Conservation (phyloP, 2,888 invertebrate species). For the Chrysolina oricalcia region DNA sequence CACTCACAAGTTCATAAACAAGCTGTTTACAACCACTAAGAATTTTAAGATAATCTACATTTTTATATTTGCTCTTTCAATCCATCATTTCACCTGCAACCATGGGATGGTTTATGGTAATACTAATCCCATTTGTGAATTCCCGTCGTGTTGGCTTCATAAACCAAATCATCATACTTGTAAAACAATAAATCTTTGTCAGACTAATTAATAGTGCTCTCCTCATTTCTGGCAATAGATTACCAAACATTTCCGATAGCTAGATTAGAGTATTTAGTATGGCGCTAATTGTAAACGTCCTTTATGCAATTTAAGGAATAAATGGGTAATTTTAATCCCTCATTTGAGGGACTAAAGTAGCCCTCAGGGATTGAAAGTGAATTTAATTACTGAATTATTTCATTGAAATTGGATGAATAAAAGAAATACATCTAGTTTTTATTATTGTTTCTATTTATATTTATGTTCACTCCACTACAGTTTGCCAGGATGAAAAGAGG, state of each 20-base stretch:
- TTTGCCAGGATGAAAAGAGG: no score
- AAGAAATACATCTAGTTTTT: no score
- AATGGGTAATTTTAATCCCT: no score
- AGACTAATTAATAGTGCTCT: not conserved
- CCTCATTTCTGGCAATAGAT: not conserved
- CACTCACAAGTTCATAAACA: not conserved
- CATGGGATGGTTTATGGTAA: constrained; percentile 8
- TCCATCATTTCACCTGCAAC: constrained; percentile 21
- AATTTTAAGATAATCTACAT: constrained; percentile 23
- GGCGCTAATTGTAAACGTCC: no score
- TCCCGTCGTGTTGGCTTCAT: constrained; percentile 1
- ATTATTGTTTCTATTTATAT: no score
- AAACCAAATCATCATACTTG: not conserved
- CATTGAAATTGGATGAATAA: no score
- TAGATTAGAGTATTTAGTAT: not conserved
- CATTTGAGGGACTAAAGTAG: no score
- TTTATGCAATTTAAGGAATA: no score
- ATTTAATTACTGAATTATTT: no score
- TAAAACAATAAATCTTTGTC: constrained; percentile 7
- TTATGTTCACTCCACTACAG: no score
- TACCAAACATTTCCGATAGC: not conserved
- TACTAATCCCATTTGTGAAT: constrained; percentile 16
- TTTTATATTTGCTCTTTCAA: constrained; percentile 29
- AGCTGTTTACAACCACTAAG: constrained; percentile 10
- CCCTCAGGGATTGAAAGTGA: no score